Evolutionary conservation across 1,140 invertebrate species (phyloP).

Genomic region (Macrostomum lignano): DNA sequence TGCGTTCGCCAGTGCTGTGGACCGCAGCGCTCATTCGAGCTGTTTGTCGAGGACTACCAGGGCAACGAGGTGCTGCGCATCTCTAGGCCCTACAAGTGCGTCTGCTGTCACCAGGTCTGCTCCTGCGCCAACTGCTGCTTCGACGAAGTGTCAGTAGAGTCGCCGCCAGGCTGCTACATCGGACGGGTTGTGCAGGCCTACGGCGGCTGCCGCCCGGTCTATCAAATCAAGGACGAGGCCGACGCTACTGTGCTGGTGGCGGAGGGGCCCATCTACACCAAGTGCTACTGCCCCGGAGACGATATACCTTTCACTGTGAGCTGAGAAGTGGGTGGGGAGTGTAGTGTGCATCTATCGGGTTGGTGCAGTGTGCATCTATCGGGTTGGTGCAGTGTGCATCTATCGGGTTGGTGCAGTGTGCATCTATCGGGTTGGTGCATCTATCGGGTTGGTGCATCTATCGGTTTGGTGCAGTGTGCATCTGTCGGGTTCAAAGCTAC

Average conservation of each 20-base stretch:
- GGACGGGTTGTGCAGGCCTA: conserved; percentile 8
- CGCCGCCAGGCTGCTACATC: conserved; percentile 7
- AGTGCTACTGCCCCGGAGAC: conserved; percentile 3
- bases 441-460: no score
- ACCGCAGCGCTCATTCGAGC: conserved; percentile 45
- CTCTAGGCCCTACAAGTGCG: conserved; percentile 43
- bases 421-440: no score
- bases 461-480: no score
- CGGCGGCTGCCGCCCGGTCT: neutral
- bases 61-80: conserved; percentile 47
- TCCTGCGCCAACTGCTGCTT: conserved; percentile 6
- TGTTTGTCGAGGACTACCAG: conserved; percentile 49
- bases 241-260: neutral
- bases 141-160: conserved; percentile 7
- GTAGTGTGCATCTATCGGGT: no score
- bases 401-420: no score
- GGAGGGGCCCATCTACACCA: neutral
- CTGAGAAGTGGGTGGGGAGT: no score
- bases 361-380: no score
- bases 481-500: no score
- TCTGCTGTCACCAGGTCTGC: conserved; percentile 31
- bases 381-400: no score
- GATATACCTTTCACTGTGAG: conserved; percentile 1
- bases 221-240: neutral
- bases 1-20: conserved; percentile 50